These are phyloP conservation scores for Sebastes matsubarae DNA, from an alignment of 2,797 vertebrate species.

Conservation along the genomic window DNA sequence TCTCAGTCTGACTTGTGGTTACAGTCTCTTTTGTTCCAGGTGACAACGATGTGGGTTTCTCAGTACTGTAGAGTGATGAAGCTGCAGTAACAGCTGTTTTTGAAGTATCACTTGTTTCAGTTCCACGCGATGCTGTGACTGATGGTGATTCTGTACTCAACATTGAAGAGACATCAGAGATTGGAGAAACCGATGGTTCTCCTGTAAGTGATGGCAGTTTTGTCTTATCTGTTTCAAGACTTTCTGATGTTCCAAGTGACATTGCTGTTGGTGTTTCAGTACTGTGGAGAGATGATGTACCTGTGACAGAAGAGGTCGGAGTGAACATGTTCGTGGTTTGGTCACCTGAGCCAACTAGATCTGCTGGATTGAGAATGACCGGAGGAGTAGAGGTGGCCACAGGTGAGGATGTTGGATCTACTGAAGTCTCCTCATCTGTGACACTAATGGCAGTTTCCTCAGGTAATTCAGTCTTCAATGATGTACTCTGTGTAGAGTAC, in stretches of 20 bases:
- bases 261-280: too few species aligned
- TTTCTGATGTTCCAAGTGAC: too few species aligned
- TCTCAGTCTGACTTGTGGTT: neutral
- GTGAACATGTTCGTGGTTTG: neutral
- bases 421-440: conserved; percentile 6
- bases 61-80: too few species aligned
- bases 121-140: too few species aligned
- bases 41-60: neutral
- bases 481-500: conserved; percentile 24
- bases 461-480: neutral
- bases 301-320: neutral
- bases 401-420: neutral
- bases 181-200: too few species aligned
- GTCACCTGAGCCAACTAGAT: conserved; percentile 33
- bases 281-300: neutral
- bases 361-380: neutral
- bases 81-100: too few species aligned
- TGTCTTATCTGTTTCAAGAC: too few species aligned
- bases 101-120: too few species aligned
- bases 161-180: neutral
- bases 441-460: neutral
- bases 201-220: too few species aligned
- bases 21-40: neutral
- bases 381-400: neutral
- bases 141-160: neutral